A percentile compares a stretch with the other conserved stretches of the same genome.
These are phyloP conservation scores for Heterochromis multidens DNA, from an alignment of 2,113 vertebrate species.

Conservation along the genomic window DNA sequence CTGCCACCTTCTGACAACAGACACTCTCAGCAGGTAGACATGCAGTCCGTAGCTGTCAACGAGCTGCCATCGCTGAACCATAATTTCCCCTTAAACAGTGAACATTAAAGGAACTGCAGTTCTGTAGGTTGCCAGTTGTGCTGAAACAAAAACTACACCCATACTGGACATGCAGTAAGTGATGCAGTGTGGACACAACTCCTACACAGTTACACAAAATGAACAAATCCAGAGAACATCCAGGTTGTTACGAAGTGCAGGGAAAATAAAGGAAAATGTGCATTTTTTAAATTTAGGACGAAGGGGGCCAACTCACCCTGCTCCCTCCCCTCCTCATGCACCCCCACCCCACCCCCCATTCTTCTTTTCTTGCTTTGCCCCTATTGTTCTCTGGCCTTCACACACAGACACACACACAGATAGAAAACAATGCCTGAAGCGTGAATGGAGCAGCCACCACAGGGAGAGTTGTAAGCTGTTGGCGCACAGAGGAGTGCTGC, in stretches of 20 bases:
- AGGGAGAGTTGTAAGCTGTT: constrained; percentile 36
- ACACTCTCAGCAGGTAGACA: not conserved
- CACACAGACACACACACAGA: not conserved
- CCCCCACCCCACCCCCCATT: too few relatives aligned
- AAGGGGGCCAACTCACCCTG: not conserved
- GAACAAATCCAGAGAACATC: not conserved
- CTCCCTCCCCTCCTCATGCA: not conserved
- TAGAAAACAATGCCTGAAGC: constrained; percentile 39
- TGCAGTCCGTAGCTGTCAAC: not conserved
- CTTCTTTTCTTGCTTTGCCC: constrained; percentile 7
- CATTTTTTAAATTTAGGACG: not conserved
- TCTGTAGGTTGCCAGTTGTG: not conserved
- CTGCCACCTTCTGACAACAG: not conserved
- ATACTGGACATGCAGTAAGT: not conserved
- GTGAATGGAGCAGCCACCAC: constrained; percentile 48
- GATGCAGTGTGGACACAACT: not conserved
- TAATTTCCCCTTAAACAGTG: not conserved
- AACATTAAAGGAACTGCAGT: not conserved
- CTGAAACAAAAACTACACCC: not conserved
- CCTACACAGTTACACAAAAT: not conserved
- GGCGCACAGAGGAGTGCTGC: not conserved
- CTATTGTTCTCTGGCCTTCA: constrained; percentile 49
- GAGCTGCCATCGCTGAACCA: not conserved
- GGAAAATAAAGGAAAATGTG: not conserved
- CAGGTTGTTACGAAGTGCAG: too few relatives aligned